Base-by-base conservation (phyloP, 2,888 invertebrate genomes). In the Pristionchus entomophagus region DNA sequence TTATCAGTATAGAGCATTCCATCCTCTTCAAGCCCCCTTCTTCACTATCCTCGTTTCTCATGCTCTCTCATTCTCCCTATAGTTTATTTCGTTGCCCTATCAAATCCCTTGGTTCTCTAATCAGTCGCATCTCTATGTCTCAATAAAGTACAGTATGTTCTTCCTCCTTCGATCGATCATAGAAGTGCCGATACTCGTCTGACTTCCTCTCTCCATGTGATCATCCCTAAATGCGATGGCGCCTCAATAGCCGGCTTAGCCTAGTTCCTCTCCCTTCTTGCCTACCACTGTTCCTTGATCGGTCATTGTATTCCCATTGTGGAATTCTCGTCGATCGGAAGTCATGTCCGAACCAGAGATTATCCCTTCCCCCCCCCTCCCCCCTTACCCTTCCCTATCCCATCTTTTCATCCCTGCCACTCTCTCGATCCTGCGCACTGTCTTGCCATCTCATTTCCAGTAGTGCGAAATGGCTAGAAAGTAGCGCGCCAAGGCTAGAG, bases 241-340 rank as follows among this genome's bases (percentile, higher is more conserved):
- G 35, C 6, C 19, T 35, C 22, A 19, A 14, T 32, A 0, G 8
- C 19, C 22, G 19, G 35, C 17, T 65, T 65, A 38, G 65, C 65
- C 65, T 17, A 65, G 32, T 65, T 65, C 12, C 59, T 8, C n/a
- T 59, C 59, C 59, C 2, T 62, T 29, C 8, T 62, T 14, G 32
- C 45, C 45, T 45, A 14, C 45, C 45, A 6, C 45, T 45, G 45
- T 10, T 45, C 45, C 8, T 45, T 45, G 45, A 45, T 45, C 45
- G 6, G 14, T 14, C 45, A 45, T 45, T 14, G 45, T 14, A 14
- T 14, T 45, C 45, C 14, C 45, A 14, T 45, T 6, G 45, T 14
- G 45, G 65, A 62, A 32, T 65, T 38, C 35, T 45, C n/a, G 45
- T 19, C 65, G 65, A 65, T 65, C 65, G 65, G 65, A 65, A 65